phyloP scores from a whole-genome alignment of 2,888 invertebrate species.

The Syrista parreyssii region DNA sequence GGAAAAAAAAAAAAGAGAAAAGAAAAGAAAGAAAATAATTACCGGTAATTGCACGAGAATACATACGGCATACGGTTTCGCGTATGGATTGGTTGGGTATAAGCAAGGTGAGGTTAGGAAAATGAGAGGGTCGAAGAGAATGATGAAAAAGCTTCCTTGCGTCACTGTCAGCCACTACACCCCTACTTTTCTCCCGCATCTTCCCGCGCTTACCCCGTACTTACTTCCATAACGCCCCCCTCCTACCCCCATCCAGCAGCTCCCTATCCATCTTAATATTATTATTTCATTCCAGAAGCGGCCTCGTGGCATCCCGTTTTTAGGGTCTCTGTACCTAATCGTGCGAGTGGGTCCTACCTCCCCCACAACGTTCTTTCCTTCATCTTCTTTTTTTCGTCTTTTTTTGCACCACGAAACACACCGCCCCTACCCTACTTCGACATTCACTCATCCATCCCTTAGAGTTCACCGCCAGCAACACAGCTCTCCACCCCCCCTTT shows the following conservation, averaged over 20 bases:
- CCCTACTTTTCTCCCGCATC: neutral
- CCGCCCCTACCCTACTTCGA: conserved; percentile 29
- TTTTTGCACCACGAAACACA: conserved; percentile 35
- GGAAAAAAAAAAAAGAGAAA: neutral
- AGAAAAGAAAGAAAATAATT: neutral
- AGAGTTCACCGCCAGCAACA: neutral
- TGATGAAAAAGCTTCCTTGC: conserved; percentile 55
- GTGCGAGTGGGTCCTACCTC: conserved; percentile 41
- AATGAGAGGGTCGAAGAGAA: conserved; percentile 32
- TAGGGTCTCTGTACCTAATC: conserved; percentile 43
- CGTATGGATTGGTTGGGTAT: conserved; percentile 44
- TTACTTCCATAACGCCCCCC: conserved; percentile 16
- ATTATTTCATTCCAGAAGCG: conserved; percentile 62
- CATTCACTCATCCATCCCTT: conserved; percentile 12
- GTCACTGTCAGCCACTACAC: conserved; percentile 47
- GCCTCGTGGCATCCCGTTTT: conserved; percentile 35
- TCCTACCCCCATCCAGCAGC: conserved; percentile 26
- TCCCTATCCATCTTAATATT: conserved; percentile 63
- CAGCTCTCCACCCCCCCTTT: conserved; percentile 31
- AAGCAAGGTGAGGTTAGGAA: conserved; percentile 40
- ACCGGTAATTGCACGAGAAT: neutral
- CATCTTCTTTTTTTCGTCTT: conserved; percentile 22
- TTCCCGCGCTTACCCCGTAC: neutral
- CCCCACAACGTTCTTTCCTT: neutral
- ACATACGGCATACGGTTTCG: neutral